Evolutionary conservation across 1,140 invertebrate genomes (phyloP).

Genomic region (Sminthurinus signatus): DNA sequence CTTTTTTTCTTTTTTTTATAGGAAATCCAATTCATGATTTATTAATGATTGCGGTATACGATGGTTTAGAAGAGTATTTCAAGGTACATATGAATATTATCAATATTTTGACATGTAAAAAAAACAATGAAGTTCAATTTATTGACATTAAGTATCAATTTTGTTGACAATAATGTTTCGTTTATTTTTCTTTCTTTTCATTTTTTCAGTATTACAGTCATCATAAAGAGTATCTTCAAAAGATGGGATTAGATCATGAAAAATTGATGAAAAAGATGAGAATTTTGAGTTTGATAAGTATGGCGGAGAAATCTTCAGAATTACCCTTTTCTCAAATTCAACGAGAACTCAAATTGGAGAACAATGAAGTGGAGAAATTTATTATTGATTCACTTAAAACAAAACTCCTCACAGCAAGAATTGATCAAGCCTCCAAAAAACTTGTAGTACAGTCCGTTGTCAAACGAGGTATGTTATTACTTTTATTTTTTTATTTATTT

Average conservation of each 20-base stretch:
- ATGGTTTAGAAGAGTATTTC: slow-evolving; percentile 82
- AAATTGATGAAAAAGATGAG: slow-evolving; percentile 96
- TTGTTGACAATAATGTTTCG: too few relatives aligned
- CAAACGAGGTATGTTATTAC: too few relatives aligned
- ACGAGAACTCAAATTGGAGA: slow-evolving; percentile 75
- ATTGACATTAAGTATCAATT: too few relatives aligned
- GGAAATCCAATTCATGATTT: slow-evolving; percentile 91
- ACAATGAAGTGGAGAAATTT: slow-evolving; percentile 87
- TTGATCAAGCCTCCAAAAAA: slow-evolving; percentile 81
- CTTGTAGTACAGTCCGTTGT: slow-evolving; percentile 87
- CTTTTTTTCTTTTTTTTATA: slow-evolving; percentile 27
- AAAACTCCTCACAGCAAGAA: slow-evolving; percentile 82
- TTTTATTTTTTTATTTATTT: too few relatives aligned
- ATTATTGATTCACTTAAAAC: slow-evolving; percentile 96
- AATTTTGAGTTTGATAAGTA: slow-evolving; percentile 90
- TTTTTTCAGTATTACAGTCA: slow-evolving; percentile 72
- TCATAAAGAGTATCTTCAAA: slow-evolving; percentile 81
- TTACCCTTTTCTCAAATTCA: slow-evolving; percentile 83
- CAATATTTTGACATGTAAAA: too few relatives aligned
- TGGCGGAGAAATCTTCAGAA: slow-evolving; percentile 85
- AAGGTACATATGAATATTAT: too few relatives aligned
- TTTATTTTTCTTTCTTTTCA: too few relatives aligned
- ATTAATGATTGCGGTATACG: slow-evolving; percentile 90
- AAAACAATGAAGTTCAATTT: too few relatives aligned
- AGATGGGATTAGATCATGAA: slow-evolving; percentile 76